Evolutionary conservation across 2,888 invertebrate species (phyloP).

Genomic region (Altica lythri): DNA sequence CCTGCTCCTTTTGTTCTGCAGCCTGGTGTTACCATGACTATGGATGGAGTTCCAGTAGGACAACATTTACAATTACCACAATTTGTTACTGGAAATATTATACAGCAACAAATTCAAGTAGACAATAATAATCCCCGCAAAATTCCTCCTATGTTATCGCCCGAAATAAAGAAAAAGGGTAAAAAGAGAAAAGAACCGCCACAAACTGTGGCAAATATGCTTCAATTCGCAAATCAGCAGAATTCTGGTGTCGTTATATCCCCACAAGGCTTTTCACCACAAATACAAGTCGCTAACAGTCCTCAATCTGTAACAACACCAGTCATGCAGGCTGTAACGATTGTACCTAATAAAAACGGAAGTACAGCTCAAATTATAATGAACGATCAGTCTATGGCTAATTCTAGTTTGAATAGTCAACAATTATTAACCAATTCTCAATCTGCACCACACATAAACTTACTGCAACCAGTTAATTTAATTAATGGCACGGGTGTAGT

Average conservation of each 20-base stretch:
- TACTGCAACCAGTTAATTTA: slow-evolving; percentile 81
- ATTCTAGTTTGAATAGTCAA: slow-evolving; percentile 65
- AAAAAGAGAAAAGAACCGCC: slow-evolving; percentile 76
- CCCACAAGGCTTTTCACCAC: slow-evolving; percentile 67
- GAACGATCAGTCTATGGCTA: slow-evolving; percentile 68
- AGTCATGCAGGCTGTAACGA: slow-evolving; percentile 76
- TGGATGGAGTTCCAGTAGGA: slow-evolving; percentile 66
- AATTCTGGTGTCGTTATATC: slow-evolving; percentile 67
- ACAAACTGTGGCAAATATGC: slow-evolving; percentile 71
- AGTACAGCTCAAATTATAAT: slow-evolving; percentile 76
- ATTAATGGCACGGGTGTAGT: slow-evolving; percentile 73
- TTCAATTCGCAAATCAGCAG: slow-evolving; percentile 71
- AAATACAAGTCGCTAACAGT: slow-evolving; percentile 71
- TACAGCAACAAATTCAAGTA: slow-evolving; percentile 62
- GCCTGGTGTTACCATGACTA: slow-evolving; percentile 72
- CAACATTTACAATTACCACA: slow-evolving; percentile 74
- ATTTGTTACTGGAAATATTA: slow-evolving; percentile 68
- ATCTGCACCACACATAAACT: slow-evolving; percentile 67
- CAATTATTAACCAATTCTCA: slow-evolving; percentile 67
- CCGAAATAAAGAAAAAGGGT: slow-evolving; percentile 66
- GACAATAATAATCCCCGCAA: slow-evolving; percentile 62
- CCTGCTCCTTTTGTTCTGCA: slow-evolving; percentile 80
- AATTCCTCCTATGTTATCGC: slow-evolving; percentile 63
- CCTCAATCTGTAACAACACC: slow-evolving; percentile 71
- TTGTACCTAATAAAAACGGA: slow-evolving; percentile 76